Conservation (phyloP, 1,140 invertebrate species). For the Coptotermes formosanus region DNA sequence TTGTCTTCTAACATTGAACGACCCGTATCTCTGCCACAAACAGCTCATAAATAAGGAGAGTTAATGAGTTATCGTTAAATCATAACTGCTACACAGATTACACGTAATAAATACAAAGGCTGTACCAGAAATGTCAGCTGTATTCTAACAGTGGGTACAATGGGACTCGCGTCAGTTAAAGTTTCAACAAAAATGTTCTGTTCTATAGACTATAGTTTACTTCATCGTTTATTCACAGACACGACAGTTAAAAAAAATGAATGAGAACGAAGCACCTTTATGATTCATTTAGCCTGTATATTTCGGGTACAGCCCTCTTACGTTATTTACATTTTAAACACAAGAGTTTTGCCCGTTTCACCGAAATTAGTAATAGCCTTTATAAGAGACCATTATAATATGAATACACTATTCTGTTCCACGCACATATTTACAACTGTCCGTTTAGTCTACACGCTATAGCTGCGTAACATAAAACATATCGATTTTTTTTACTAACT, state of each 20-base stretch:
- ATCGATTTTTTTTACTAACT: background rate
- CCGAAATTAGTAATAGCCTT: constrained; percentile 9
- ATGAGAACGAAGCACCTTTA: background rate
- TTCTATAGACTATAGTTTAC: background rate
- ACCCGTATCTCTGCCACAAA: background rate
- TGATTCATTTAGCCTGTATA: background rate
- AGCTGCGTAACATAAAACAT: background rate
- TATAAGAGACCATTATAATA: background rate
- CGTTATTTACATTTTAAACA: background rate
- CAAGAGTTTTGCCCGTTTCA: background rate
- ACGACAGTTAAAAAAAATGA: background rate
- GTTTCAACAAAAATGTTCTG: background rate
- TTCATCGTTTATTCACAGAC: background rate
- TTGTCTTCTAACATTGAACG: no score
- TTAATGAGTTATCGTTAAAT: background rate
- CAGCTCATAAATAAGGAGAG: background rate
- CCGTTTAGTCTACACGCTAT: background rate
- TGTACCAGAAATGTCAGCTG: background rate
- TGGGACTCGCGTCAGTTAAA: background rate
- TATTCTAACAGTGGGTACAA: background rate
- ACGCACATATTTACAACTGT: background rate
- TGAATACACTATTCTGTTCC: background rate
- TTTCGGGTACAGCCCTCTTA: background rate
- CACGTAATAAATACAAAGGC: background rate
- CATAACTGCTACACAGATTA: background rate